Conservation (phyloP, 2,113 vertebrate species). For the Dermatemys mawii region DNA sequence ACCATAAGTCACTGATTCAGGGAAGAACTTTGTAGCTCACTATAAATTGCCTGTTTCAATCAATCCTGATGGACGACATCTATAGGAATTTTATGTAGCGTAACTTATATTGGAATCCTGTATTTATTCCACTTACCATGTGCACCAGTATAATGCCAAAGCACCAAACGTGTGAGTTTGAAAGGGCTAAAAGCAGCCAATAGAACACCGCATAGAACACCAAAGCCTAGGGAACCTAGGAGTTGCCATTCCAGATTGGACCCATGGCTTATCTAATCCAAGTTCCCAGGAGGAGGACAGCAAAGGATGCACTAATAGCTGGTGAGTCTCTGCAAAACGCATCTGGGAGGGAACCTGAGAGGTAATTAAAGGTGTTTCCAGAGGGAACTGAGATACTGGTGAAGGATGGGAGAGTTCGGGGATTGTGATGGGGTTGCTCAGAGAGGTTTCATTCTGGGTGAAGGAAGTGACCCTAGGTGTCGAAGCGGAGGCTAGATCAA, state of each 20-base stretch:
- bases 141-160: not conserved
- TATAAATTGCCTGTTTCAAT: conserved; percentile 63
- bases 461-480: not conserved
- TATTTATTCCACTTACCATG: conserved; percentile 29
- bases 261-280: not conserved
- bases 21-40: conserved; percentile 54
- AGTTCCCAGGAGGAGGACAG: not conserved
- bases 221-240: not conserved
- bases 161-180: not conserved
- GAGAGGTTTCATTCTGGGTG: not conserved
- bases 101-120: not conserved
- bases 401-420: not conserved
- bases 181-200: not conserved
- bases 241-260: not conserved
- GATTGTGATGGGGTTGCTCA: not conserved
- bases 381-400: not conserved
- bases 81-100: conserved; percentile 54
- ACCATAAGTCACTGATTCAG: conserved; percentile 63
- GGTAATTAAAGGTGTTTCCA: not conserved
- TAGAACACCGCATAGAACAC: not conserved
- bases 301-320: not conserved
- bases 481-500: accelerated
- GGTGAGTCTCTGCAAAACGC: not conserved
- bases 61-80: conserved; percentile 40
- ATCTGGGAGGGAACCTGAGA: not conserved